phyloP scores from a whole-genome alignment of 1,140 invertebrate genomes.

The Cylas formicarius region DNA sequence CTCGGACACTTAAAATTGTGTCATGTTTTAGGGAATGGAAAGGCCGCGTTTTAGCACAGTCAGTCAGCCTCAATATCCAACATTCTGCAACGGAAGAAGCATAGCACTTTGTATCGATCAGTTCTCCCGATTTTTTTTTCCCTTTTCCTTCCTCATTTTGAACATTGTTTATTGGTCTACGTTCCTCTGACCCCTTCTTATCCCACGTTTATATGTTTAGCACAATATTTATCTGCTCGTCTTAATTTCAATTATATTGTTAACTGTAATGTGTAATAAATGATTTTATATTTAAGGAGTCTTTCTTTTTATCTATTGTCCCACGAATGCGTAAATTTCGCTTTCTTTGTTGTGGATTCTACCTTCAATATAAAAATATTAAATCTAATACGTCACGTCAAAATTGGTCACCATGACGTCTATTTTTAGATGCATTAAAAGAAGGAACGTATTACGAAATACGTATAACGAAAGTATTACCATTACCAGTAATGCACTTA shows the following conservation, averaged over 20 bases:
- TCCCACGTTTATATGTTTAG: slow-evolving; percentile 8
- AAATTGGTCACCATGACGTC: no score
- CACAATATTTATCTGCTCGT: no score
- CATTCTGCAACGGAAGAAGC: slow-evolving; percentile 75
- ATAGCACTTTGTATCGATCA: slow-evolving; percentile 81
- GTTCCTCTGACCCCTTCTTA: slow-evolving; percentile 49
- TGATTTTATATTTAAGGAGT: background rate
- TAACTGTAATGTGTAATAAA: background rate
- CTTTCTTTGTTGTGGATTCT: background rate
- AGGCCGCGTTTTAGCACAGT: slow-evolving; percentile 44
- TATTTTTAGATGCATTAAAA: no score
- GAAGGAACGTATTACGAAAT: background rate
- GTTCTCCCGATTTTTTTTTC: slow-evolving; percentile 79
- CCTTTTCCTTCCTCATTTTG: slow-evolving; percentile 79
- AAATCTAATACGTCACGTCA: no score
- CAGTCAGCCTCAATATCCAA: slow-evolving; percentile 67
- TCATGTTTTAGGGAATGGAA: slow-evolving; percentile 41
- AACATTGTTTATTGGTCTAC: slow-evolving; percentile 86
- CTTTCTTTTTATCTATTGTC: background rate
- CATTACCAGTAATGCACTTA: no score
- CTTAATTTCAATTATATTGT: no score
- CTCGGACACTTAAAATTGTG: background rate
- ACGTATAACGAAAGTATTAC: no score
- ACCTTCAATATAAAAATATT: background rate
- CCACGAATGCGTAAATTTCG: background rate